Evolutionary conservation across 2,888 invertebrate genomes (phyloP), one percentile per base, ranked within the genome.

Genomic region (Chorisops tibialis): DNA sequence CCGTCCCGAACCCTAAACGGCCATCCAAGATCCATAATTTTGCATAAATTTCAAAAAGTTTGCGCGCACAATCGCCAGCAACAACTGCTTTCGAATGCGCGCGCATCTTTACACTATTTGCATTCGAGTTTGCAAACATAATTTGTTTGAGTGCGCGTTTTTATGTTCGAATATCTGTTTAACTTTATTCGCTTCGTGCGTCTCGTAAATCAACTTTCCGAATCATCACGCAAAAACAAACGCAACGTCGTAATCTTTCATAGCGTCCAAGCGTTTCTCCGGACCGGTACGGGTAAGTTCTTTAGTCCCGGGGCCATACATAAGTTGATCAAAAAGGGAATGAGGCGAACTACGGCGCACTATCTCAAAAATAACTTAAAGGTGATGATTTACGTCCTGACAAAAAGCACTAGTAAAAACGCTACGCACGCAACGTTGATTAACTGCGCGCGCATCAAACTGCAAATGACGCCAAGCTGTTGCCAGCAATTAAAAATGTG

Each of bases 401-500:
- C 56, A 63, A 43, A 61, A 43, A 51, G 45, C 63, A 37, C 45
- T 39, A 18, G 59, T 52, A 59, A 59, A 9, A 50, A 56, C 22
- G 43, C n/a, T 58, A 35, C 38, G 59, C 63, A 63, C 52, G 63
- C 59, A 63, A 63, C 43, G 59, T 60, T 63, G 63, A 63, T 63
- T 63, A 63, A 63, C 47, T 63, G 60, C 59, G 59, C 52, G 54
- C 52, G 63, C 63, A 51, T 54, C 60, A 50, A 49, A 63, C 56
- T 58, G 47, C 60, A 63, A 60, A 59, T 58, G 58, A 61, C 58
- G 49, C 51, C 48, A 43, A 61, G 30, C 58, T 63, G 63, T 63
- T 61, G 58, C 56, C 45, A 43, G 63, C 58, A 63, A 63, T 63
- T 63, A 61, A 63, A 63, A 63, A 61, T 63, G 56, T 63, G 54